Base-by-base conservation (phyloP, 2,797 vertebrate genomes). In the Limnodromus scolopaceus region DNA sequence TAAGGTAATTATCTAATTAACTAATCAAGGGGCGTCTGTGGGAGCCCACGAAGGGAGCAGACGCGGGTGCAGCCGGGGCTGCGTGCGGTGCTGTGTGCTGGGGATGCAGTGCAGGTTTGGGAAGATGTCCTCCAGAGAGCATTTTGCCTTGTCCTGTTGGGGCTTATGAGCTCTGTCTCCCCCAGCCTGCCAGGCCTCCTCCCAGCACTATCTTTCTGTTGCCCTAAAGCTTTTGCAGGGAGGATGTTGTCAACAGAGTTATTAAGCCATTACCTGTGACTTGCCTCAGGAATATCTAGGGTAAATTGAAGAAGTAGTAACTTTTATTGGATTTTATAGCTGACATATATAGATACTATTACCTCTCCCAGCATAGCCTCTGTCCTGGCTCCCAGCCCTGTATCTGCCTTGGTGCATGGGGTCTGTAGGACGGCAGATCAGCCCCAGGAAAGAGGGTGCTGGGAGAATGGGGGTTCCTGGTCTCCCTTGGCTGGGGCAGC, bases 61-160 rank as follows among this genome's bases (percentile, higher is more conserved):
- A 23, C 0, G 1, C 0, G 3, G 28, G 41, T 49, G 57, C 45
- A 48, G 4, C 0, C 6, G 14, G 46, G 28, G 23, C 60, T 66
- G 1, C 39, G 49, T 14, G 74, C 0, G 1, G 25, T 36, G 46
- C 53, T 1, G 3, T 7, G 32, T 27, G 48, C 85, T 43, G 45
- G 39, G 54, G 24, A 17, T 2, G 2, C 0, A 2, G 5, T 10
- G 22, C 43, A 57, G 17, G 43, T 76, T 66, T 80, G 64, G 36
- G 74, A 60, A 53, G 74, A 64, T 0, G 25, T 13, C 72, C 54
- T 64, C 38, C 66, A 19, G 30, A 0, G 3, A 82, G 38, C 15
- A 16, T 55, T 53, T 39, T 0, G 0, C 46, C 23, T 49, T 9
- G 16, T 83, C 24, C 39, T 4, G 0, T 8, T 8, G 23, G 49